Evolutionary conservation across 2,113 vertebrate species (phyloP).

Genomic region (Zapus hudsonius): DNA sequence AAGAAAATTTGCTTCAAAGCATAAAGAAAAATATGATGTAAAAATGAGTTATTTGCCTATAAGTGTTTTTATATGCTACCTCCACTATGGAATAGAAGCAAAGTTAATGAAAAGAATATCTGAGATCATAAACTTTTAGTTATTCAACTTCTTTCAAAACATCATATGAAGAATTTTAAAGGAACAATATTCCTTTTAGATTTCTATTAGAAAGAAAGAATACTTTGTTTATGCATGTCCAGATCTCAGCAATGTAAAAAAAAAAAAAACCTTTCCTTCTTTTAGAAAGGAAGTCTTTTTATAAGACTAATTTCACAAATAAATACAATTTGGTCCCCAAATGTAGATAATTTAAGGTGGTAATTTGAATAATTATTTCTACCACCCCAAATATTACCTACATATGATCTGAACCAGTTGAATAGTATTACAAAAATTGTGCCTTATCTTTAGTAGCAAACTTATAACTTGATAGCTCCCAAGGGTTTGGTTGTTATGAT

Average conservation of each 20-base stretch:
- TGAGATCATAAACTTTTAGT: background rate
- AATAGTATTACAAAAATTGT: slow-evolving; percentile 80
- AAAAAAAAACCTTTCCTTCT: slow-evolving; percentile 11
- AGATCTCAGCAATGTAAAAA: slow-evolving; percentile 17
- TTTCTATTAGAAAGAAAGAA: slow-evolving; percentile 36
- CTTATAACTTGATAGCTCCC: slow-evolving; percentile 86
- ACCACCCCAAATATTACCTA: slow-evolving; percentile 77
- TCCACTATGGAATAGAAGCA: background rate
- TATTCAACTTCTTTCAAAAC: slow-evolving; percentile 38
- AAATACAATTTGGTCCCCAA: slow-evolving; percentile 62
- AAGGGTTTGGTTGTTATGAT: slow-evolving; percentile 80
- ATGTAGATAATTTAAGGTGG: slow-evolving; percentile 59
- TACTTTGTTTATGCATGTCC: slow-evolving; percentile 48
- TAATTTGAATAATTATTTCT: slow-evolving; percentile 78
- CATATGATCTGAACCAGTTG: slow-evolving; percentile 82
- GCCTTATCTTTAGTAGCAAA: slow-evolving; percentile 85
- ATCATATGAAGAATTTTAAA: slow-evolving; percentile 53
- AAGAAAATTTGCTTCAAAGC: background rate
- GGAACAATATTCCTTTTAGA: background rate
- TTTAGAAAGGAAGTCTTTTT: slow-evolving; percentile 69
- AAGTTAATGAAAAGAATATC: slow-evolving; percentile 57
- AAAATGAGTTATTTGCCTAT: background rate
- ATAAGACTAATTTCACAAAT: slow-evolving; percentile 28
- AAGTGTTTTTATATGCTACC: background rate
- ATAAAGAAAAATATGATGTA: slow-evolving; percentile 18